phyloP scores from a whole-genome alignment of 1,140 invertebrate species.

The Formica selysi region DNA sequence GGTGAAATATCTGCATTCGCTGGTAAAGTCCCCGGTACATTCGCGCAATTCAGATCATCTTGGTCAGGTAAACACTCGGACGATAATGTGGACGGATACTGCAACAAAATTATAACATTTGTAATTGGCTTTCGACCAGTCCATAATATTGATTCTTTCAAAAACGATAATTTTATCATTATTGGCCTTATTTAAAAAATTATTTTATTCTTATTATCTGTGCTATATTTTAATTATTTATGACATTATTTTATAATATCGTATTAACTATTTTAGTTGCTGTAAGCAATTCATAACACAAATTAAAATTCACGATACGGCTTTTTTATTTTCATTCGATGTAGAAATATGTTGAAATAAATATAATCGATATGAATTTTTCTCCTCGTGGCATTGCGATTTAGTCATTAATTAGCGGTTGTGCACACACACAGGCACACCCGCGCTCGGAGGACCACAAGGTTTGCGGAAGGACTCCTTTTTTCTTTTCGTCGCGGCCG shows the following conservation, averaged over 20 bases:
- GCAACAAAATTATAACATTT: slow-evolving; percentile 18
- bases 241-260: not conserved
- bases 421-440: not conserved
- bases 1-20: slow-evolving; percentile 74
- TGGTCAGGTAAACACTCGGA: slow-evolving; percentile 51
- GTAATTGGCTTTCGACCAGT: not conserved
- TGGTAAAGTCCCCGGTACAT: slow-evolving; percentile 72
- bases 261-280: not conserved
- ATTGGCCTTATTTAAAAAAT: not conserved
- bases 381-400: not conserved
- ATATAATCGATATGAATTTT: no score
- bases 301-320: not conserved
- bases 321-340: not conserved
- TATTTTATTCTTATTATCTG: not conserved
- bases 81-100: slow-evolving; percentile 64
- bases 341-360: not conserved
- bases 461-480: slow-evolving; percentile 17
- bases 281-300: not conserved
- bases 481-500: not conserved
- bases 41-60: not conserved
- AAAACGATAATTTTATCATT: not conserved
- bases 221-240: no score
- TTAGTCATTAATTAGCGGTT: slow-evolving; percentile 44
- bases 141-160: not conserved
- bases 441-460: not conserved